phyloP scores from a whole-genome alignment of 2,888 invertebrate species.

The Poecilobothrus nobilitatus region DNA sequence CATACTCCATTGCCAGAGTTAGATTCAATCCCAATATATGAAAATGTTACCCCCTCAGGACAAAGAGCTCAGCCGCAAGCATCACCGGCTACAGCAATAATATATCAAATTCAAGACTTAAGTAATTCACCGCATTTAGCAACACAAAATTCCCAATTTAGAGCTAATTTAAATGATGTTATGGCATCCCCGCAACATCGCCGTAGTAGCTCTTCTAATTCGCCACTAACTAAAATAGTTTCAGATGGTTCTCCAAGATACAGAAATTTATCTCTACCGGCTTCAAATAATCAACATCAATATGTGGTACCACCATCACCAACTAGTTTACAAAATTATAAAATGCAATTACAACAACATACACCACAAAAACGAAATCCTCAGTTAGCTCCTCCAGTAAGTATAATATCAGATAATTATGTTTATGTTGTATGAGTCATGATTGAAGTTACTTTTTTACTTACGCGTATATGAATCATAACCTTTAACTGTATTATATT shows the following conservation, averaged over 20 bases:
- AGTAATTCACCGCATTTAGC: slow-evolving; percentile 17
- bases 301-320: background rate
- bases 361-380: background rate
- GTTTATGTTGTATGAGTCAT: background rate
- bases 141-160: slow-evolving; percentile 8
- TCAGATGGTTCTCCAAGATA: slow-evolving; percentile 26
- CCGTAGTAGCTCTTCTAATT: slow-evolving; percentile 36
- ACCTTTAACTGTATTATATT: too few species aligned
- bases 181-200: slow-evolving; percentile 26
- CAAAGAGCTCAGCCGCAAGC: slow-evolving; percentile 46
- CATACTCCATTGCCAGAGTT: slow-evolving; percentile 49
- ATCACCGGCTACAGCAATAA: slow-evolving; percentile 39
- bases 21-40: slow-evolving; percentile 53
- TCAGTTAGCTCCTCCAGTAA: background rate
- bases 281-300: slow-evolving; percentile 26
- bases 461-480: background rate
- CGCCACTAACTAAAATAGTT: slow-evolving; percentile 27
- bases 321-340: background rate
- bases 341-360: slow-evolving; percentile 3
- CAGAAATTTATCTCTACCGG: slow-evolving; percentile 39
- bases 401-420: background rate
- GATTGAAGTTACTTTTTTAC: background rate
- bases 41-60: slow-evolving; percentile 52
- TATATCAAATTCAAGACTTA: slow-evolving; percentile 36
- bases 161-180: background rate